Conservation (phyloP, 2,113 vertebrate species). For the Spea multiplicata region DNA sequence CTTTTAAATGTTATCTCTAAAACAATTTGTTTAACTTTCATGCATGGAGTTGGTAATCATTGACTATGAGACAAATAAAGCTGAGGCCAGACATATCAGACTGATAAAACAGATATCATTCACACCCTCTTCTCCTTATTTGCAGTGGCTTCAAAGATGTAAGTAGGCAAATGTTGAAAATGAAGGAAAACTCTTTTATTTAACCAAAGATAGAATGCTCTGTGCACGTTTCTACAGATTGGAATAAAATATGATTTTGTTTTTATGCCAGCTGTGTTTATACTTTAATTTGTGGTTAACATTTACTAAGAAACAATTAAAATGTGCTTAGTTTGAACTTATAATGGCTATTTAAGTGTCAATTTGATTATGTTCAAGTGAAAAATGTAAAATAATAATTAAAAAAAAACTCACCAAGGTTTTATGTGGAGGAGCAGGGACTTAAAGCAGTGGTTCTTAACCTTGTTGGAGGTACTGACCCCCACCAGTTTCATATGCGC, state of each 20-base stretch:
- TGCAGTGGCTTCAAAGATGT: slow-evolving; percentile 55
- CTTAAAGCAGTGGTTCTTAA: too few species aligned
- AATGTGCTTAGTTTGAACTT: background rate
- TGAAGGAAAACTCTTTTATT: background rate
- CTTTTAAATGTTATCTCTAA: slow-evolving; percentile 62
- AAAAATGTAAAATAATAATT: too few species aligned
- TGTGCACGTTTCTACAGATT: background rate
- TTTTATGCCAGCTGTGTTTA: background rate
- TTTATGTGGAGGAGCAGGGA: too few species aligned
- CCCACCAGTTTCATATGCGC: too few species aligned
- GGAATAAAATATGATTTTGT: background rate
- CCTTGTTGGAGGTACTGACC: too few species aligned
- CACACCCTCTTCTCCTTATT: slow-evolving; percentile 62
- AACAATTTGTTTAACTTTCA: slow-evolving; percentile 67
- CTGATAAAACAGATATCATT: slow-evolving; percentile 62
- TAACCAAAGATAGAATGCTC: background rate
- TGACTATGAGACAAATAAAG: slow-evolving; percentile 68
- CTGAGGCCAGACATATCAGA: slow-evolving; percentile 56
- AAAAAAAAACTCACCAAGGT: too few species aligned
- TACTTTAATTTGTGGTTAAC: background rate
- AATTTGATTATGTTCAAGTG: too few species aligned
- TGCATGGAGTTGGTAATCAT: slow-evolving; percentile 64
- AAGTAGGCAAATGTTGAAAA: slow-evolving; percentile 60
- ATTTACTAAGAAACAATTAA: background rate
- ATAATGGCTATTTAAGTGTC: too few species aligned